Conservation (phyloP, 2,113 vertebrate species). For the Dermatemys mawii region DNA sequence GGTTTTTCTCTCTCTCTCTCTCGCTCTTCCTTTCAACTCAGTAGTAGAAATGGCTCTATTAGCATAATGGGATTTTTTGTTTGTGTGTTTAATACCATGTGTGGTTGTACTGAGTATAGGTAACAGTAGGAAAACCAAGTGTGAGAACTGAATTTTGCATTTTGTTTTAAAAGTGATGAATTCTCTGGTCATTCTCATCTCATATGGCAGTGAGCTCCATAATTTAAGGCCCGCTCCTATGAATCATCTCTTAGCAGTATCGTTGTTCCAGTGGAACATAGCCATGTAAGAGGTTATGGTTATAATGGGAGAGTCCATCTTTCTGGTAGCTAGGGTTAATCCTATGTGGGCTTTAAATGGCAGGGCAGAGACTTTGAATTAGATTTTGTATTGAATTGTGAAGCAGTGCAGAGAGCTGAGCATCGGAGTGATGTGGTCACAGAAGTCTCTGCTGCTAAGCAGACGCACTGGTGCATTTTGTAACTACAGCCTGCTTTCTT, state of each 20-base stretch:
- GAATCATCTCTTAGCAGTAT: background rate
- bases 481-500: background rate
- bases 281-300: background rate
- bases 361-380: background rate
- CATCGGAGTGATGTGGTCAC: background rate
- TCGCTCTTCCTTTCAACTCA: background rate
- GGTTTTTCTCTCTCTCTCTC: accelerated
- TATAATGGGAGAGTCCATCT: background rate
- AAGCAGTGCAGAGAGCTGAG: background rate
- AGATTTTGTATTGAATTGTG: accelerated
- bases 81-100: background rate
- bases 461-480: background rate
- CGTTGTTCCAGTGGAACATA: background rate
- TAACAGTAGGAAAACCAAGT: background rate
- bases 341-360: background rate
- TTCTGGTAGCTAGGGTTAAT: background rate
- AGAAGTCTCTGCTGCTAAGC: background rate
- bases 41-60: background rate
- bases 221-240: background rate
- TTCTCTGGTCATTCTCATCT: background rate
- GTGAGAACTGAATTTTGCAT: background rate
- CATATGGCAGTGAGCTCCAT: background rate
- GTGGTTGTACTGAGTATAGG: background rate
- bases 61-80: background rate
- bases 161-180: background rate